phyloP scores from a whole-genome alignment of 2,888 invertebrate species.

The Arge pagana region DNA sequence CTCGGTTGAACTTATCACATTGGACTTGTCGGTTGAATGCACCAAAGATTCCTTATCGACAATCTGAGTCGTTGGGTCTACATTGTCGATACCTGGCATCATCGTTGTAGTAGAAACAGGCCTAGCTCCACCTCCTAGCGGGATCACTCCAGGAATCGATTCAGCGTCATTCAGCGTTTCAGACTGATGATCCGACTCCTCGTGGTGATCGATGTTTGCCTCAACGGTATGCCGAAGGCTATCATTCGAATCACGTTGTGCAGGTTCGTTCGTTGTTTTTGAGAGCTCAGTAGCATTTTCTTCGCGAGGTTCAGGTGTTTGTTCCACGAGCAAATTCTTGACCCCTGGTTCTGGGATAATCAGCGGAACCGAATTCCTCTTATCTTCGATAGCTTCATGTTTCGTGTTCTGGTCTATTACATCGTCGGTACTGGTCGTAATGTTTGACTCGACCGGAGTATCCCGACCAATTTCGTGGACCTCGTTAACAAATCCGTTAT shows the following conservation, averaged over 20 bases:
- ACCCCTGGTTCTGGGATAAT: background rate
- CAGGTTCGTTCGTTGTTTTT: too few relatives aligned
- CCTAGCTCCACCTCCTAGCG: slow-evolving; percentile 31
- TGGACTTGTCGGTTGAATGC: slow-evolving; percentile 21
- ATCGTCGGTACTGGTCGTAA: background rate
- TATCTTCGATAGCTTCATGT: background rate
- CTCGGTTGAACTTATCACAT: slow-evolving; percentile 25
- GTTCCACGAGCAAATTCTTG: too few relatives aligned
- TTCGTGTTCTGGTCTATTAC: background rate
- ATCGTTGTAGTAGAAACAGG: too few relatives aligned
- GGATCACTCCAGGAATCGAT: slow-evolving; percentile 36
- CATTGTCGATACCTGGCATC: slow-evolving; percentile 9
- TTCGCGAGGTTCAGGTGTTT: too few relatives aligned
- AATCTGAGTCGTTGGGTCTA: background rate
- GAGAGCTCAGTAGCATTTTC: too few relatives aligned
- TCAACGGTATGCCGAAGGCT: too few relatives aligned
- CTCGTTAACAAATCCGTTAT: slow-evolving; percentile 22
- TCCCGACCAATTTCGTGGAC: slow-evolving; percentile 27
- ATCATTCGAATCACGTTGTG: too few relatives aligned
- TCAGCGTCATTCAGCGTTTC: slow-evolving; percentile 16
- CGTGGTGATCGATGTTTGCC: too few relatives aligned
- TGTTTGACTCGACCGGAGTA: slow-evolving; percentile 21
- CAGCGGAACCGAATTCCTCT: slow-evolving; percentile 8
- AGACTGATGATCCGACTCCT: too few relatives aligned
- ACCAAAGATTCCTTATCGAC: slow-evolving; percentile 7